Evolutionary conservation across 2,888 invertebrate genomes (phyloP), one percentile per base, ranked within the genome.

Genomic region (Hypomecis atomaria): DNA sequence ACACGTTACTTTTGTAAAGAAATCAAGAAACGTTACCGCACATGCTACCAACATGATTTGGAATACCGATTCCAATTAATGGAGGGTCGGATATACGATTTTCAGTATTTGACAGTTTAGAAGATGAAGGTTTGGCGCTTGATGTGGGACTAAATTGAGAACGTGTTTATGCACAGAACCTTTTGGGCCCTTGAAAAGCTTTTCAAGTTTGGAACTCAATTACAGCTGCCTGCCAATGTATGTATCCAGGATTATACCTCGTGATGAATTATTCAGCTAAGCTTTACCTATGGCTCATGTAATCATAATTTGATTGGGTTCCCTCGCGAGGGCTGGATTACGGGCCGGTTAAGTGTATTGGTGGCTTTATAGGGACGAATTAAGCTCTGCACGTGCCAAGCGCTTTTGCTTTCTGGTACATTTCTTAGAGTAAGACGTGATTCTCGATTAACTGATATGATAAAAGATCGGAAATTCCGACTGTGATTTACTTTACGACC

Each of bases 91-190:
- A 65, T 60, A 62, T 64, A 60, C 63, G 60, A 68, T 61, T 69
- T 67, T 61, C 65, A 70, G 69, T 65, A 67, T 67, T 68, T 69
- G 71, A 70, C 69, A 71, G 69, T 67, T 71, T 66, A 67, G 63
- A 62, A 67, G 67, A 71, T 66, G 69, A 60, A 68, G 71, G 71
- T 72, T 64, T 64, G 68, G 62, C 62, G 62, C 65, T 67, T 71
- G 72, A 72, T 62, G 62, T 64, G 68, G 69, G 71, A 62, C 69
- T 67, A 62, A 63, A 68, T 63, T 61, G 66, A 57, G 50, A 66
- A 65, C 66, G 62, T 68, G 69, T 71, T 69, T 69, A 67, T 63
- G 62, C 62, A 66, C 42, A 66, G 58, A 66, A 50, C 58, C 62
- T 62, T 62, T 67, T 49, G 50, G 44, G 60, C 59, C 65, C 64